These are phyloP conservation scores for Sebastes steindachneri DNA, from an alignment of 2,797 vertebrate species.

Conservation along the genomic window DNA sequence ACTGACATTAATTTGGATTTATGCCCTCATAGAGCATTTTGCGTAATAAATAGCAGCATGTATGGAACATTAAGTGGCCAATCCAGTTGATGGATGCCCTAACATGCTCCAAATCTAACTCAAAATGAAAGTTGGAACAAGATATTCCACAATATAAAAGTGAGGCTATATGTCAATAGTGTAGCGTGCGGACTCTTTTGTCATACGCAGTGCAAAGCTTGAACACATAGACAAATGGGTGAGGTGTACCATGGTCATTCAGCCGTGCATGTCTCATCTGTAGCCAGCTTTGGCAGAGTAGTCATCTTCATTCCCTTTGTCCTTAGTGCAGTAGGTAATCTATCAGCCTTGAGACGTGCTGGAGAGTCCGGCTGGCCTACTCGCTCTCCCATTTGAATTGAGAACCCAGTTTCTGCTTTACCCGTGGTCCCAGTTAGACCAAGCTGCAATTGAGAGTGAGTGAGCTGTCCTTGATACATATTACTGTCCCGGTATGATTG, in stretches of 20 bases:
- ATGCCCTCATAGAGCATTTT: conserved; percentile 34
- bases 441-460: conserved; percentile 85
- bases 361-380: conserved; percentile 83
- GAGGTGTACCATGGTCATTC: conserved; percentile 81
- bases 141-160: conserved; percentile 68
- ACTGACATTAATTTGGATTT: conserved; percentile 47
- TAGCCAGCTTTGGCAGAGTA: conserved; percentile 87
- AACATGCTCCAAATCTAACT: conserved; percentile 60
- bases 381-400: conserved; percentile 87
- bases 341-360: conserved; percentile 83
- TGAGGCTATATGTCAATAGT: conserved; percentile 80
- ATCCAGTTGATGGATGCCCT: conserved; percentile 67
- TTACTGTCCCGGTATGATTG: conserved; percentile 86
- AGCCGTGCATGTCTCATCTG: conserved; percentile 86
- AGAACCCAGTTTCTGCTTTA: conserved; percentile 80
- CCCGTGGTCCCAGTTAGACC: conserved; percentile 81
- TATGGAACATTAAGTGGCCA: conserved; percentile 60
- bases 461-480: conserved; percentile 87
- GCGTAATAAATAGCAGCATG: conserved; percentile 55
- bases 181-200: conserved; percentile 76
- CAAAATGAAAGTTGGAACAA: conserved; percentile 72
- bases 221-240: conserved; percentile 85
- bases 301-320: conserved; percentile 89
- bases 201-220: conserved; percentile 81
- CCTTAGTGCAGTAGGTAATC: conserved; percentile 87